Evolutionary conservation across 2,888 invertebrate species (phyloP).

Genomic region (Gastracanthus pulcherrimus): DNA sequence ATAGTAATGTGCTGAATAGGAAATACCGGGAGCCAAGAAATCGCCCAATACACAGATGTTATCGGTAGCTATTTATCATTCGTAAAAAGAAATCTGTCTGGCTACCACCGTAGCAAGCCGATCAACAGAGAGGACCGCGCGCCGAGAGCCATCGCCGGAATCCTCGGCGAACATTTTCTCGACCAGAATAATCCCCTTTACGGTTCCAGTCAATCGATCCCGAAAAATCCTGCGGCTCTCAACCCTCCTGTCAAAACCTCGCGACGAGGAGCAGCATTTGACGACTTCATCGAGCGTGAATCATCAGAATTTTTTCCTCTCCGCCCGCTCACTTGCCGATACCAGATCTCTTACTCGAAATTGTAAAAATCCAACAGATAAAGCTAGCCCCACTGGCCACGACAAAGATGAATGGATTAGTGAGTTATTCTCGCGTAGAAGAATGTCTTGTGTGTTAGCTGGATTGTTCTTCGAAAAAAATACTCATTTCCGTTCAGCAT

Average conservation of each 20-base stretch:
- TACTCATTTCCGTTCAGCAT: neutral
- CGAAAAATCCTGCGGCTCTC: slow-evolving; percentile 38
- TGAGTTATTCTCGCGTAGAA: slow-evolving; percentile 20
- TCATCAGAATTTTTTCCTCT: slow-evolving; percentile 48
- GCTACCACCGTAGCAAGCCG: slow-evolving; percentile 56
- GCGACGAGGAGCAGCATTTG: slow-evolving; percentile 43
- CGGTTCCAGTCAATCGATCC: slow-evolving; percentile 46
- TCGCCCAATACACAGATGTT: slow-evolving; percentile 53
- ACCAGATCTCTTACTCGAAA: slow-evolving; percentile 39
- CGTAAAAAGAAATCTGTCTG: slow-evolving; percentile 58
- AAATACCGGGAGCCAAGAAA: slow-evolving; percentile 62
- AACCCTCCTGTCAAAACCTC: slow-evolving; percentile 48
- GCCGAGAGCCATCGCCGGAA: neutral
- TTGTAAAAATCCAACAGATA: slow-evolving; percentile 43
- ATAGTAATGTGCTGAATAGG: slow-evolving; percentile 41
- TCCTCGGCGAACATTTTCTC: slow-evolving; percentile 42
- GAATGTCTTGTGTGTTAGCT: slow-evolving; percentile 12
- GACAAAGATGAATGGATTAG: slow-evolving; percentile 44
- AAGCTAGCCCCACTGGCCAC: neutral
- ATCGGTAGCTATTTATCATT: slow-evolving; percentile 62
- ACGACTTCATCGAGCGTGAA: slow-evolving; percentile 57
- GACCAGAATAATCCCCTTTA: slow-evolving; percentile 53
- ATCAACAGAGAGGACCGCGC: slow-evolving; percentile 14
- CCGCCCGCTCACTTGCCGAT: slow-evolving; percentile 15
- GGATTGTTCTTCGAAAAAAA: slow-evolving; percentile 34